Percentiles rank a stretch among this genome's conserved stretches.
Evolutionary conservation across 2,888 invertebrate species (phyloP).

Genomic region (Lasioglossum pauxillum): DNA sequence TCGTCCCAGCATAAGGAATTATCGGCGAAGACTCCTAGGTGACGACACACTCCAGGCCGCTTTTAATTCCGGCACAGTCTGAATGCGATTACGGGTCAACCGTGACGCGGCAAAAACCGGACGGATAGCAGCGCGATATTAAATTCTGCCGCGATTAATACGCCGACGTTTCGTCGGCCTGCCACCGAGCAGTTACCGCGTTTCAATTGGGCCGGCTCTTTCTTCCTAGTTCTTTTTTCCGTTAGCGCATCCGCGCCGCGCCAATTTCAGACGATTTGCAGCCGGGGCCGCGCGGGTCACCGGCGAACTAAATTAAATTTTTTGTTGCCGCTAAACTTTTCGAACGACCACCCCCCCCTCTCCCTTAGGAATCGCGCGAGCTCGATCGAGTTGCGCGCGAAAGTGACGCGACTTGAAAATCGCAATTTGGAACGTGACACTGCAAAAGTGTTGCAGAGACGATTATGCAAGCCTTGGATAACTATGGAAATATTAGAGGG

Average conservation of each 20-base stretch:
- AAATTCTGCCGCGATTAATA: slow-evolving; percentile 31
- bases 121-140: slow-evolving; percentile 22
- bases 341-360: background rate
- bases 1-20: background rate
- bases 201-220: slow-evolving; percentile 10
- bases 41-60: slow-evolving; percentile 13
- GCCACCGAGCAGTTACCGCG: background rate
- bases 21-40: background rate
- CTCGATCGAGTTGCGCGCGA: background rate
- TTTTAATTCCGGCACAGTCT: slow-evolving; percentile 18
- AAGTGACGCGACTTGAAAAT: background rate
- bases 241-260: slow-evolving; percentile 1
- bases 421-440: background rate
- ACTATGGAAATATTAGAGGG: background rate
- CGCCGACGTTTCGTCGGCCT: background rate
- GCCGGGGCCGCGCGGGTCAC: slow-evolving; percentile 2
- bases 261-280: background rate
- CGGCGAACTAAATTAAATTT: slow-evolving; percentile 2
- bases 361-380: background rate
- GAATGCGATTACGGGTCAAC: slow-evolving; percentile 30
- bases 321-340: background rate
- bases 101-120: slow-evolving; percentile 25
- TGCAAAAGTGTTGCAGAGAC: background rate
- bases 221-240: background rate
- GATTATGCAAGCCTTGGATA: background rate